Evolutionary conservation across 1,140 invertebrate genomes (phyloP), one percentile per base, ranked within the genome.

Genomic region (Zaprionus lachaisei): DNA sequence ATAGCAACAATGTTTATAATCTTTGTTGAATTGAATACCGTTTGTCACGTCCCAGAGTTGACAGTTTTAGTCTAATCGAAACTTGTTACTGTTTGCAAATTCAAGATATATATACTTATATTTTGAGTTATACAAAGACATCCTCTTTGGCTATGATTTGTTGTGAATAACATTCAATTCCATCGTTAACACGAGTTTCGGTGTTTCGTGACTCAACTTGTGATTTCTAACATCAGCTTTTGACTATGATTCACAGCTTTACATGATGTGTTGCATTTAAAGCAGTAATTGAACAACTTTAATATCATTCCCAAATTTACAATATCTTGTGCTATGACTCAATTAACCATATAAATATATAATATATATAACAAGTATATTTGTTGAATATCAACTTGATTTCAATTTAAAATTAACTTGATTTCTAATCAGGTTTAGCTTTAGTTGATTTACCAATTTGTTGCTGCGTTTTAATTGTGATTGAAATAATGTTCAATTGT

Each of bases 401-500:
- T 55, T 54, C 15, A 47, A 51, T 60, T 60, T 51, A 0, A n/a
- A 34, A 38, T 72, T 1, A 20, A 37, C 68, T 68, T 60, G 11
- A 17, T 37, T 24, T 38, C 28, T 17, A 22, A n/a, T 44, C 37
- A 37, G 26, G 28, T 49, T 28, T 57, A 37, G 26, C 22, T 49
- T 28, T 49, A 5, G 7, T 37, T 31, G 34, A 22, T 6, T 31
- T 41, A 5, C 17, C 38, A 41, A n/a, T 41, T 41, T 5, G 14
- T 15, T 41, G 38, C 38, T 15, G 38, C 15, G 2, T 2, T 22
- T 65, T 14, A 14, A 55, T 64, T 55, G 4, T 22, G 7, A n/a
- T 61, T 61, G 2, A n/a, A 44, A 9, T 38, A 31, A 34, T 14
- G n/a, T 12, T 38, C 22, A 26, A 22, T 26, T 26, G 37, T 60